phyloP scores from a whole-genome alignment of 2,888 invertebrate genomes.

The Caenorhabditis sinica region DNA sequence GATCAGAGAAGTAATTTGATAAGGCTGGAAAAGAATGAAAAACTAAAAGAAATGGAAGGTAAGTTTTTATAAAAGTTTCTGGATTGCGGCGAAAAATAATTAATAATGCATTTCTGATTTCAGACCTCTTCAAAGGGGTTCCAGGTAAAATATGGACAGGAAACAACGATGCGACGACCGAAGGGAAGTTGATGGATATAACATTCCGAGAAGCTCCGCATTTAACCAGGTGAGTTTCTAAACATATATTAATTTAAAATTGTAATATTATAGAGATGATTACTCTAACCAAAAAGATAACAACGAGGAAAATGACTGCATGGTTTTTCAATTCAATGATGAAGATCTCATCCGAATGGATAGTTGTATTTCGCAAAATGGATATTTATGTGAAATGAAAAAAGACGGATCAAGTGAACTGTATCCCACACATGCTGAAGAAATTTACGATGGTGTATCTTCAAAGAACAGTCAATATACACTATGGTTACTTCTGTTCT shows the following conservation, averaged over 20 bases:
- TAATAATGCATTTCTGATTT: background rate
- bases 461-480: conserved; percentile 19
- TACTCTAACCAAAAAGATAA: conserved; percentile 19
- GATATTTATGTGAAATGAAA: conserved; percentile 61
- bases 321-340: conserved; percentile 45
- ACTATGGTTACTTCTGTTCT: conserved; percentile 50
- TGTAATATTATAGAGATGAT: background rate
- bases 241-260: background rate
- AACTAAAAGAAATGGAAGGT: conserved; percentile 32
- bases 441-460: conserved; percentile 39
- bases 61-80: background rate
- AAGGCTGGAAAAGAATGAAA: background rate
- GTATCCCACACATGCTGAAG: conserved; percentile 8
- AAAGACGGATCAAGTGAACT: conserved; percentile 36
- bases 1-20: conserved; percentile 51
- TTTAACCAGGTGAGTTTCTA: conserved; percentile 24
- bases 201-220: conserved; percentile 20
- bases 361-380: conserved; percentile 27
- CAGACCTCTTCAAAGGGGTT: conserved; percentile 33
- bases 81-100: background rate
- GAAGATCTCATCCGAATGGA: conserved; percentile 39
- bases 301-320: conserved; percentile 64
- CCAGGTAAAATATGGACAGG: conserved; percentile 66
- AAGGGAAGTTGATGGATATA: conserved; percentile 57
- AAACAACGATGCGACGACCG: conserved; percentile 64